Percentiles rank a stretch among this genome's conserved stretches.
Conservation (phyloP, 2,113 vertebrate species). For the Anser brachyrhynchus region DNA sequence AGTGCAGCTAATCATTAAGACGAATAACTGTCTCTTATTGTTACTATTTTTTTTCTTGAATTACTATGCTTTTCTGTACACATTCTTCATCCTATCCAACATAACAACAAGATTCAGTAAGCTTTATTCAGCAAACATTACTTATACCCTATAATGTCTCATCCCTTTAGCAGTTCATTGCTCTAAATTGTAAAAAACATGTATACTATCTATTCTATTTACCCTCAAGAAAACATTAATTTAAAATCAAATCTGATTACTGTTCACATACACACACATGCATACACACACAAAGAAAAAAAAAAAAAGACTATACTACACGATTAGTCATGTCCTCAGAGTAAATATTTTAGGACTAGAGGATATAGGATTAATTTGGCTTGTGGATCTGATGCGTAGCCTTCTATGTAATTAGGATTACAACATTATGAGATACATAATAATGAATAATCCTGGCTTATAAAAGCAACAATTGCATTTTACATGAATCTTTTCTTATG, state of each 20-base stretch:
- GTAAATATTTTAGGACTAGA: not conserved
- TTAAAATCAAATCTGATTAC: not conserved
- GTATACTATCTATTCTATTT: not conserved
- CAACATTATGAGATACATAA: not conserved
- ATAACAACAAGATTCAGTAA: not conserved
- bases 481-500: constrained; percentile 4
- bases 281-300: not conserved
- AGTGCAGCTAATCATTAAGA: not conserved
- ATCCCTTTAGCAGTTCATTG: not conserved
- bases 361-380: not conserved
- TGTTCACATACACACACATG: not conserved
- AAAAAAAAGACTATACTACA: not conserved
- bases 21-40: not conserved
- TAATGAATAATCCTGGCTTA: constrained; percentile 12
- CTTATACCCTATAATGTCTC: not conserved
- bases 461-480: constrained; percentile 19
- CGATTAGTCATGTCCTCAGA: not conserved
- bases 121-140: not conserved
- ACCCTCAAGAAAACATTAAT: not conserved
- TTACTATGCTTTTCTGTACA: not conserved
- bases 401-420: constrained; percentile 17
- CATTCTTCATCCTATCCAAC: not conserved
- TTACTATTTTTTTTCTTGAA: not conserved
- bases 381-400: not conserved
- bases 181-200: not conserved